Evolutionary conservation across 2,797 vertebrate genomes (phyloP), one percentile per base, ranked within the genome.

Genomic region (Cossypha caffra): DNA sequence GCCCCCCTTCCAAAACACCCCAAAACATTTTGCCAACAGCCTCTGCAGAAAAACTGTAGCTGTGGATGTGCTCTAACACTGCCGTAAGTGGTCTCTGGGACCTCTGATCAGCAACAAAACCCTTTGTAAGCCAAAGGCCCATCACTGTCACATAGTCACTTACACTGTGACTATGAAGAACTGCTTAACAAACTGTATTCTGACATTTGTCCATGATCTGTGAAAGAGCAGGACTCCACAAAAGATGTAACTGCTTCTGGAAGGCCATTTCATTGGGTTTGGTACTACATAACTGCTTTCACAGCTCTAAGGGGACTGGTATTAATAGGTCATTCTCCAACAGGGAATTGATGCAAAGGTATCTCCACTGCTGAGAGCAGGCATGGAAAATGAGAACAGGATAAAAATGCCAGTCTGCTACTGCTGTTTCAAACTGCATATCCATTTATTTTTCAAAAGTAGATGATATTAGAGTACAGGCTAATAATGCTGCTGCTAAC

Each of bases 281-380:
- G 25, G 90, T 75, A 80, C 58, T 54, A 89, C 31, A 9, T 28
- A 79, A 54, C 26, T 78, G 72, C 93, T 80, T 93, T 71, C 24
- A 26, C 75, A 92, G 52, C 58, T 86, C 88, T 12, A 7, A 86
- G 84, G 35, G 59, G 69, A 86, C 37, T 73, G 67, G 61, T 72
- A 90, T 95, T 93, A 96, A 95, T 51, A 95, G 96, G 96, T 92
- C 85, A 90, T 73, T 90, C 75, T 94, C 55, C 83, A 84, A 35
- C 14, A 63, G 55, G 33, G 55, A 94, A 77, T 6, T 10, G 9
- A 75, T 13, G 33, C 62, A 91, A 78, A 90, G 66, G 51, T 83
- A 72, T 31, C 50, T 86, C 58, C 62, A 62, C 67, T 3, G 13
- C 77, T 10, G 71, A 82, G 26, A 76, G 63, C n/a, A 66, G 37